A percentile compares a stretch with the other conserved stretches of the same genome.
These are phyloP conservation scores for Lanius collurio DNA, from an alignment of 2,113 vertebrate species.

Conservation along the genomic window DNA sequence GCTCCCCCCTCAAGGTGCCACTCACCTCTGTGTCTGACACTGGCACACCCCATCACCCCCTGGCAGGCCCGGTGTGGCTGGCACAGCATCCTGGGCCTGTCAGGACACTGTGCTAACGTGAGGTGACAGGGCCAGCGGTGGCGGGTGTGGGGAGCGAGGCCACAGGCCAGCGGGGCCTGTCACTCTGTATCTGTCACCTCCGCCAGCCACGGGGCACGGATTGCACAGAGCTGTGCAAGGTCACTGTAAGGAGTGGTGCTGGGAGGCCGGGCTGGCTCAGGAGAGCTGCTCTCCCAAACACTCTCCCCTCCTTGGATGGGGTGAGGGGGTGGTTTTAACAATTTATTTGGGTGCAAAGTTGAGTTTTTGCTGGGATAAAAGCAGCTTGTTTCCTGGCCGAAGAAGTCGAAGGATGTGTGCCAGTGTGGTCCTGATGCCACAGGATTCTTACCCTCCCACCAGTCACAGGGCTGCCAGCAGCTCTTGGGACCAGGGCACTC, in stretches of 20 bases:
- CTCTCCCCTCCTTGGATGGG: neutral
- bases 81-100: rapidly evolving
- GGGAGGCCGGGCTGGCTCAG: neutral
- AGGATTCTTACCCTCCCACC: neutral
- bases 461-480: neutral
- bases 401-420: neutral
- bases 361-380: neutral
- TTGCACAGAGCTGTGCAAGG: neutral
- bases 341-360: neutral
- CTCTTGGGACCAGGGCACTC: rapidly evolving
- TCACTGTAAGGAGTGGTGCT: rapidly evolving
- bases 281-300: neutral
- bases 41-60: rapidly evolving
- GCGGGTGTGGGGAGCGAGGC: rapidly evolving
- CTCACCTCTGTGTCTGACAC: rapidly evolving
- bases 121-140: neutral
- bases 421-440: rapidly evolving
- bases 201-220: neutral
- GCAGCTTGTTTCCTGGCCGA: neutral
- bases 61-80: rapidly evolving
- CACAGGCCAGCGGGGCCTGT: neutral
- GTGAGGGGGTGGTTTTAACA: rapidly evolving
- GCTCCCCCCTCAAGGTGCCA: neutral
- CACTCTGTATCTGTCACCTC: neutral
- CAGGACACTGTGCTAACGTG: rapidly evolving